Conservation (phyloP, 2,113 vertebrate genomes). For the Varanus komodoensis region DNA sequence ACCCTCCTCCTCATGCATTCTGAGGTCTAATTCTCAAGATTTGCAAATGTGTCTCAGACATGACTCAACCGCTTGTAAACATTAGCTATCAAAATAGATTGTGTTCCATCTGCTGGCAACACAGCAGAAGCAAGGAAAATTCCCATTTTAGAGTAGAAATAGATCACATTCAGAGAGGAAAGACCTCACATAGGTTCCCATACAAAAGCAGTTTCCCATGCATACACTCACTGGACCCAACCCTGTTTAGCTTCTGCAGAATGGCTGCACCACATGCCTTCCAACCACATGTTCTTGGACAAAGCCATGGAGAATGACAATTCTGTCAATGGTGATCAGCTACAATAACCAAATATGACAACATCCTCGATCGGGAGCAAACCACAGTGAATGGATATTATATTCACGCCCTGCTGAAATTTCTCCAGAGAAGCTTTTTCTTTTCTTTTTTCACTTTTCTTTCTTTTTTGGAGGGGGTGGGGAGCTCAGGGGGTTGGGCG, state of each 20-base stretch:
- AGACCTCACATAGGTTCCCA: not conserved
- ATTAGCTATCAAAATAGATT: not conserved
- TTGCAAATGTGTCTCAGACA: not conserved
- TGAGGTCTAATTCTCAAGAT: not conserved
- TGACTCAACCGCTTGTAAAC: not conserved
- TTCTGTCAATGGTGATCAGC: not conserved
- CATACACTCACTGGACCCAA: not conserved
- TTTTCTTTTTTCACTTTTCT: too few species aligned
- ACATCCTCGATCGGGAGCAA: not conserved
- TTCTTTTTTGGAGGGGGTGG: too few species aligned
- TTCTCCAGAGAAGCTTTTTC: too few species aligned
- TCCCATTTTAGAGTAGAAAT: not conserved
- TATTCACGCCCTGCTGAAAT: too few species aligned
- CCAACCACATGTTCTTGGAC: not conserved
- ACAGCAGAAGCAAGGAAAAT: constrained; percentile 14
- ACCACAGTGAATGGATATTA: not conserved
- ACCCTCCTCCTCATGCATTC: not conserved
- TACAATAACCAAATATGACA: not conserved
- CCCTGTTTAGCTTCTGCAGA: not conserved
- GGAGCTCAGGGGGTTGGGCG: too few species aligned
- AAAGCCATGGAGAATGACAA: not conserved
- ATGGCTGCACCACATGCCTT: not conserved
- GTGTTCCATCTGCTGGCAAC: constrained; percentile 50
- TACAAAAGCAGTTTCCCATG: not conserved
- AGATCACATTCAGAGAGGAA: not conserved